Evolutionary conservation across 2,113 vertebrate genomes (phyloP), one percentile per base, ranked within the genome.

Genomic region (Phaethornis superciliosus): DNA sequence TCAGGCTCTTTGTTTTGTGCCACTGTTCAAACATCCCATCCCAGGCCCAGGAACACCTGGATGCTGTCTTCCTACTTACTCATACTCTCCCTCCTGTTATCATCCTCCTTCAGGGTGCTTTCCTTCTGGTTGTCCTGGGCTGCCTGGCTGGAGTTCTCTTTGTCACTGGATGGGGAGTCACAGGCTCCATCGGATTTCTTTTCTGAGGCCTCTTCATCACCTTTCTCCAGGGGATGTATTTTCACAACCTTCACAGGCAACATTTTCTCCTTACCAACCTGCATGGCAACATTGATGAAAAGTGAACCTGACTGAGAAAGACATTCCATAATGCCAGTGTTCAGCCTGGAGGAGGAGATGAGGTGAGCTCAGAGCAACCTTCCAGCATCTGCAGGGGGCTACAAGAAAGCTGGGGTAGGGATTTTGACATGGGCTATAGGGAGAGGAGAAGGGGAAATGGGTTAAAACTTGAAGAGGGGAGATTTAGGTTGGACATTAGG

Each of bases 141-240:
- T 9, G 93, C 97, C 81, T 99, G 99, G 92, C 98, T 98, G 71
- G 99, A 98, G 21, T 99, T 99, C 90, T 99, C 99, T 94, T 99
- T 99, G 97, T 99, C 99, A 69, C 99, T 99, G 81, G 99, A 99
- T 2, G 99, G 99, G 72, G 99, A 99, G 95, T 99, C 99, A 46
- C 99, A 99, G 22, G 99, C 97, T 21, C 98, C 98, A 3, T 99
- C 98, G 44, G 99, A 97, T 95, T 99, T 99, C 96, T 99, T 99
- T 93, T 99, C 99, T 0, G 96, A 94, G 2, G 97, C 78, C 33
- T 99, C 98, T 30, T 98, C 98, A 5, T 98, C 98, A 12, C 71
- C 96, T 55, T 98, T 98, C 93, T 99, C 99, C 80, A 99, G 94
- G 17, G 99, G 99, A 94, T 99, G 99, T 93, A 99, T 97, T 94